Evolutionary conservation across 2,113 vertebrate genomes (phyloP).

Genomic region (Ammodytes marinus): DNA sequence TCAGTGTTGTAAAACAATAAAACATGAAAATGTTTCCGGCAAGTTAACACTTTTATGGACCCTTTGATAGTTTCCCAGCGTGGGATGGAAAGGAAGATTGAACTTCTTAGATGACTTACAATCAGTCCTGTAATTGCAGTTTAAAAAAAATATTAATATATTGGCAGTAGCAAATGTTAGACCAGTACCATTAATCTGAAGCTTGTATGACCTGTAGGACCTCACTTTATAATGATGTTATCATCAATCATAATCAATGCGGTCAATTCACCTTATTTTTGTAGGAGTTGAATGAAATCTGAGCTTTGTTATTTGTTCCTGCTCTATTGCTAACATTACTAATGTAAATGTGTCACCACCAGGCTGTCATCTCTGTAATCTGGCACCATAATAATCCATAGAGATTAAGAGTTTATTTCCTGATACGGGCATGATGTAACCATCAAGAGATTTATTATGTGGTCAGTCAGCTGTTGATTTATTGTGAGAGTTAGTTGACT

Average conservation of each 20-base stretch:
- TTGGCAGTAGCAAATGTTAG: not conserved
- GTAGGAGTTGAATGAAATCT: not conserved
- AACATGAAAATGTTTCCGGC: not conserved
- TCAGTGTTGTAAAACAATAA: conserved; percentile 17
- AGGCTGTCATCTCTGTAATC: conserved; percentile 25
- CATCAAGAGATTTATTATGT: conserved; percentile 13
- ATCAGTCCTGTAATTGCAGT: not conserved
- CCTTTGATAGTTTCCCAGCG: not conserved
- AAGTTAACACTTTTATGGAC: not conserved
- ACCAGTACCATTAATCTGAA: not conserved
- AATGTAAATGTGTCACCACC: conserved; percentile 34
- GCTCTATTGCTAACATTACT: conserved; percentile 34
- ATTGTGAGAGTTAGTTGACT: not conserved
- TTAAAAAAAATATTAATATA: not conserved
- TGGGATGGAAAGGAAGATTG: not conserved
- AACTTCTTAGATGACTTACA: not conserved
- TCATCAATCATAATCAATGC: too few relatives aligned
- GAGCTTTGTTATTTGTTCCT: not conserved
- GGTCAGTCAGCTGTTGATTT: not conserved
- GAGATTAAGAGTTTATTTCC: conserved; percentile 64
- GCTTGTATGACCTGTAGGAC: not conserved
- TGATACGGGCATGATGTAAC: conserved; percentile 12
- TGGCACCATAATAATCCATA: conserved; percentile 59
- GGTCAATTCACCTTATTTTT: not conserved
- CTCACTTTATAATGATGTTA: not conserved